Evolutionary conservation across 2,113 vertebrate genomes (phyloP).

Genomic region (Apaloderma vittatum): DNA sequence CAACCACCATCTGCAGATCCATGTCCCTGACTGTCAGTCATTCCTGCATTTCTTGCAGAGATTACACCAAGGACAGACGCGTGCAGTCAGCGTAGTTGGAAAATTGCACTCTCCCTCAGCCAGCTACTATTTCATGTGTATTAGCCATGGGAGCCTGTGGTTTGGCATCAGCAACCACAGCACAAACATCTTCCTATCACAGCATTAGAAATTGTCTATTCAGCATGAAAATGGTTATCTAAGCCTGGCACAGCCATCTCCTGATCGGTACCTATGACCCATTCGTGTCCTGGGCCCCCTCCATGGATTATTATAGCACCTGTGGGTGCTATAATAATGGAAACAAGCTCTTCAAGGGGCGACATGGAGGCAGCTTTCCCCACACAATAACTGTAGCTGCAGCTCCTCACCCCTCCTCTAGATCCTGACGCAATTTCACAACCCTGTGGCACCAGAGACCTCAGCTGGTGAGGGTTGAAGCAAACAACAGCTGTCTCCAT

Average conservation of each 20-base stretch:
- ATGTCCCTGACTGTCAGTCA: not conserved
- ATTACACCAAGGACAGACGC: not conserved
- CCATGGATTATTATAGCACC: not conserved
- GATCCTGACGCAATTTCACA: constrained; percentile 11
- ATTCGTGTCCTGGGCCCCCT: accelerated
- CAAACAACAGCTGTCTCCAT: constrained; percentile 16
- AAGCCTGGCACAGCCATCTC: not conserved
- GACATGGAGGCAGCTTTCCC: not conserved
- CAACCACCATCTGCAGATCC: not conserved
- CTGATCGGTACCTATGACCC: not conserved
- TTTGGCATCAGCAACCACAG: constrained; percentile 27
- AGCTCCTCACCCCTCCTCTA: constrained; percentile 1
- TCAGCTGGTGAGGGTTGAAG: not conserved
- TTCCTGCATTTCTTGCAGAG: not conserved
- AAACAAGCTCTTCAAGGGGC: not conserved
- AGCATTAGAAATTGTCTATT: not conserved
- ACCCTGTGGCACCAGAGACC: not conserved
- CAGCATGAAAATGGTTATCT: not conserved
- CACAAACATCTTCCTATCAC: not conserved
- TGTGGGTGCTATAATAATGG: no score
- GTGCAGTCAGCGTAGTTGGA: not conserved
- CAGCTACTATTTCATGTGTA: not conserved
- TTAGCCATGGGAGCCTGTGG: constrained; percentile 2
- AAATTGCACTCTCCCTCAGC: not conserved
- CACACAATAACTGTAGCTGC: not conserved